phyloP scores from a whole-genome alignment of 35 echinoderm and acorn worm species.

The Nesometra sesokonis region DNA sequence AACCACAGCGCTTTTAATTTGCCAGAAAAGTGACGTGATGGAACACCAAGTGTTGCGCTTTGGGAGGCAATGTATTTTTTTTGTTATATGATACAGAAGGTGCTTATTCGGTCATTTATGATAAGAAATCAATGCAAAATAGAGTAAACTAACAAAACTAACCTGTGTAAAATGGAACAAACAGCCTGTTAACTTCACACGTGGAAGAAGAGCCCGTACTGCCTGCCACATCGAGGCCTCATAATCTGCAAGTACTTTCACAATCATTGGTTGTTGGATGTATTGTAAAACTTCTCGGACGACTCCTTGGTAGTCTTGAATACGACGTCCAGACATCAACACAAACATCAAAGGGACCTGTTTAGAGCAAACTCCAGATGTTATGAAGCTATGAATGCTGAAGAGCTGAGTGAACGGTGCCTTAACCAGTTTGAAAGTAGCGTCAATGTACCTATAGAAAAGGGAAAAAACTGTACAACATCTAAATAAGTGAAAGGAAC shows the following conservation, averaged over 20 bases:
- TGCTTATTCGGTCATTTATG: neutral
- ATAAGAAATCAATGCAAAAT: neutral
- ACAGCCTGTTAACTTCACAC: neutral
- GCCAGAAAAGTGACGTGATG: no score
- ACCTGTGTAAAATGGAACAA: neutral
- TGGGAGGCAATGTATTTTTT: no score
- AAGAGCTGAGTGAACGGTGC: neutral
- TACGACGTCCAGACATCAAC: neutral
- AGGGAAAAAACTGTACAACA: no score
- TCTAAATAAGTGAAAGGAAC: no score
- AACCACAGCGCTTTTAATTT: no score
- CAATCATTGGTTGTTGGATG: neutral
- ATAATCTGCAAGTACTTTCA: neutral
- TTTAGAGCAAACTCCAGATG: neutral
- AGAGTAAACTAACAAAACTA: neutral
- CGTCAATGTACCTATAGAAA: neutral
- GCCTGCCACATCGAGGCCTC: neutral
- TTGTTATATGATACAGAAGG: neutral
- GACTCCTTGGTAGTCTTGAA: neutral
- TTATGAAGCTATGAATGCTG: neutral
- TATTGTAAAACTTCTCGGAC: neutral
- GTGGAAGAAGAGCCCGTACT: neutral
- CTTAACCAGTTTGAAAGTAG: neutral
- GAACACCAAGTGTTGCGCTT: no score
- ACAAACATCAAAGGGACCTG: neutral